Evolutionary conservation across 37 sponge, comb jelly and placozoan species (phyloP).

Genomic region (Tethya wilhelma): DNA sequence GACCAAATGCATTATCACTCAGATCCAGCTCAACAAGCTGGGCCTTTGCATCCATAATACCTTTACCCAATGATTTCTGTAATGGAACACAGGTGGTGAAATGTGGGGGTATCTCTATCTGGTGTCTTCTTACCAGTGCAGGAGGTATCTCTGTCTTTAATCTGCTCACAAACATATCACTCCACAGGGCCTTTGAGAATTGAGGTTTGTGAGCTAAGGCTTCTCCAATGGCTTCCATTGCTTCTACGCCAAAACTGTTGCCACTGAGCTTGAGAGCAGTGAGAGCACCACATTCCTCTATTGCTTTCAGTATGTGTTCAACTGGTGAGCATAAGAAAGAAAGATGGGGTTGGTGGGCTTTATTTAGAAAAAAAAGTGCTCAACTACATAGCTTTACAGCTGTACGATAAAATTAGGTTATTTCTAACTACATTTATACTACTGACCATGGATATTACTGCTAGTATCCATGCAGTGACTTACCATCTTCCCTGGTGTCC

Average conservation of each 20-base stretch:
- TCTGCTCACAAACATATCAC: conserved; percentile 97
- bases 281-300: conserved; percentile 70
- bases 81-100: neutral
- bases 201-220: conserved; percentile 61
- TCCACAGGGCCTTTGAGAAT: conserved; percentile 84
- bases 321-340: too few relatives aligned
- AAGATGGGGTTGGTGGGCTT: neutral
- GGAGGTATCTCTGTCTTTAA: conserved; percentile 92
- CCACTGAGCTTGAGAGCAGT: conserved; percentile 86
- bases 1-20: conserved; percentile 99
- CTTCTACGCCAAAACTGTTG: conserved; percentile 93
- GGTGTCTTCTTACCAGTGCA: conserved; percentile 64
- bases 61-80: conserved; percentile 81
- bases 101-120: neutral
- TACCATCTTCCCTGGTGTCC: conserved; percentile 78
- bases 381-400: too few relatives aligned
- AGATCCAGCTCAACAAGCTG: conserved; percentile 91
- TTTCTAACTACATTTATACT: too few relatives aligned
- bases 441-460: too few relatives aligned
- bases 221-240: conserved; percentile 86
- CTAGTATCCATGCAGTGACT: too few relatives aligned
- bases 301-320: conserved; percentile 72
- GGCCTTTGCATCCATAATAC: conserved; percentile 78
- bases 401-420: too few relatives aligned
- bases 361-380: neutral